These are phyloP conservation scores for Eristalinus aeneus DNA, from an alignment of 2,888 invertebrate species.

Conservation along the genomic window DNA sequence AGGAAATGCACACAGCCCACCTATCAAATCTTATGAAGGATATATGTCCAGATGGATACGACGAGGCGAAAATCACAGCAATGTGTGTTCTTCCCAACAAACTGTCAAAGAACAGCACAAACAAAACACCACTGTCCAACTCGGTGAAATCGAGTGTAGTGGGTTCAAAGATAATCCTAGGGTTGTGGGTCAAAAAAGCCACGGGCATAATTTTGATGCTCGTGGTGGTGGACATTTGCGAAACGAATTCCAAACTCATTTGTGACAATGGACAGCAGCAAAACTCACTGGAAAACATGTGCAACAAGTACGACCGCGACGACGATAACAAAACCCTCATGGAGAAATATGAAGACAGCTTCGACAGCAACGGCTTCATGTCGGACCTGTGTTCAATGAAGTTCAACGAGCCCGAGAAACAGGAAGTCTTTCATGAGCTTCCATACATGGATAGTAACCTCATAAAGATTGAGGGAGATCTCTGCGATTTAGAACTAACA, in stretches of 20 bases:
- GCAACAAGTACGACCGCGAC: constrained; percentile 73
- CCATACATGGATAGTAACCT: constrained; percentile 51
- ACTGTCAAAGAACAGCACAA: constrained; percentile 76
- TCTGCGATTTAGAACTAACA: constrained; percentile 42
- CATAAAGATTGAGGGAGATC: constrained; percentile 44
- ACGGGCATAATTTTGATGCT: constrained; percentile 43
- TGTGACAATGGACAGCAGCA: constrained; percentile 72
- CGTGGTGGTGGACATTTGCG: constrained; percentile 51
- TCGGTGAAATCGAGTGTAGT: constrained; percentile 73
- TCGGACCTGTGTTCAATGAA: constrained; percentile 73
- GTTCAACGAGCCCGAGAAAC: constrained; percentile 55
- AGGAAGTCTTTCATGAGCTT: constrained; percentile 52
- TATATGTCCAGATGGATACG: constrained; percentile 76
- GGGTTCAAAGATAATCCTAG: constrained; percentile 63
- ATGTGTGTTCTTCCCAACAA: constrained; percentile 88
- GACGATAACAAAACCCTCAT: constrained; percentile 76
- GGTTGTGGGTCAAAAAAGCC: constrained; percentile 59
- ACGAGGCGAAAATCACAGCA: constrained; percentile 84
- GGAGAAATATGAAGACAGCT: constrained; percentile 78
- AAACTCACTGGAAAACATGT: constrained; percentile 70
- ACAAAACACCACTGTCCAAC: constrained; percentile 72
- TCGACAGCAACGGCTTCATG: constrained; percentile 78
- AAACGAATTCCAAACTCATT: constrained; percentile 32
- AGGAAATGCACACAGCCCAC: constrained; percentile 84
- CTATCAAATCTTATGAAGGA: constrained; percentile 77